These are phyloP conservation scores for Holacanthus passer DNA, from an alignment of 2,113 vertebrate genomes.

Conservation along the genomic window DNA sequence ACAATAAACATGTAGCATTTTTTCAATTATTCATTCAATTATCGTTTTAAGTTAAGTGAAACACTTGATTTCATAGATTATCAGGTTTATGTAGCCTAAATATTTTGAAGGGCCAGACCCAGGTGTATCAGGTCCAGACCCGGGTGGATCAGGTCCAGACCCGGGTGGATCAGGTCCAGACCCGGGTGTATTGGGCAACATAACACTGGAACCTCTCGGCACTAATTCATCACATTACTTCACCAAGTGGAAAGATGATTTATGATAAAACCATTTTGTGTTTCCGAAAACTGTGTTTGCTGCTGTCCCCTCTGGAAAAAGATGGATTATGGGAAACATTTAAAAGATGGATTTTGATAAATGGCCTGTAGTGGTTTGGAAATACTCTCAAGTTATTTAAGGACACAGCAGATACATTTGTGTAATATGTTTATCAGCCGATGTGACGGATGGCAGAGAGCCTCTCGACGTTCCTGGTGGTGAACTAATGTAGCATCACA, in stretches of 20 bases:
- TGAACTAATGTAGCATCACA: constrained; percentile 42
- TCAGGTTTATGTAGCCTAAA: not conserved
- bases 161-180: not conserved
- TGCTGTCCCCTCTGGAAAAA: constrained; percentile 6
- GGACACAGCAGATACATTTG: constrained; percentile 19
- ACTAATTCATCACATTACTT: not conserved
- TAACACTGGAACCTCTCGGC: not conserved
- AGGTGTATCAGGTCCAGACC: not conserved
- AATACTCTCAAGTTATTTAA: constrained; percentile 33
- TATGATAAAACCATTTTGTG: constrained; percentile 15
- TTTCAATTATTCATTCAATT: too few species aligned
- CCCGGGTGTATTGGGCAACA: not conserved
- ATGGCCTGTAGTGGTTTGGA: constrained; percentile 12
- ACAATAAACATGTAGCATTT: too few species aligned
- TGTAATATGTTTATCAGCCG: constrained; percentile 34
- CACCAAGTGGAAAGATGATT: constrained; percentile 27
- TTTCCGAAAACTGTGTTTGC: not conserved
- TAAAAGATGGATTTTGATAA: constrained; percentile 47
- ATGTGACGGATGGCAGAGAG: constrained; percentile 16
- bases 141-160: not conserved
- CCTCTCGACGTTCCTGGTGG: not conserved
- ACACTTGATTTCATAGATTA: not conserved
- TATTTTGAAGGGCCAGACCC: not conserved
- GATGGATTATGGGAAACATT: constrained; percentile 28
- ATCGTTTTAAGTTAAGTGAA: not conserved